Percentiles rank a stretch among this genome's conserved stretches.
Evolutionary conservation across 1,140 invertebrate species (phyloP).

Genomic region (Sminthurinus signatus): DNA sequence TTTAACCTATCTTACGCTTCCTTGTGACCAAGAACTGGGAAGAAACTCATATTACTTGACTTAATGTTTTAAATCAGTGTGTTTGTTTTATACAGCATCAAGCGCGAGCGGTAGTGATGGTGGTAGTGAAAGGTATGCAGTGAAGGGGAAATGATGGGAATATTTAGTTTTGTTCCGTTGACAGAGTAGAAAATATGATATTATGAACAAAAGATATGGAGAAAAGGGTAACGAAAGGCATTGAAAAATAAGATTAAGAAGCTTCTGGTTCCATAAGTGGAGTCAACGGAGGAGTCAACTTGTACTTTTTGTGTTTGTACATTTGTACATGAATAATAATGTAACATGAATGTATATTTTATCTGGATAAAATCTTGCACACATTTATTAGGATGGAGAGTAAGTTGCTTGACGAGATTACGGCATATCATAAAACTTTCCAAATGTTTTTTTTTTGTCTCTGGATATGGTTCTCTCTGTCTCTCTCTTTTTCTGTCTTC

Average conservation of each 20-base stretch:
- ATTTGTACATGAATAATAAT: too few relatives aligned
- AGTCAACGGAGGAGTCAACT: not conserved
- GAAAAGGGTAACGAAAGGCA: not conserved
- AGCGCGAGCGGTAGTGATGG: too few relatives aligned
- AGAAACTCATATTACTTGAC: too few relatives aligned
- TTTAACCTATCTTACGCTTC: too few relatives aligned
- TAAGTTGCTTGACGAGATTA: conserved; percentile 32
- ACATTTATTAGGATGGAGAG: conserved; percentile 31
- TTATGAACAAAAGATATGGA: not conserved
- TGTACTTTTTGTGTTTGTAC: not conserved
- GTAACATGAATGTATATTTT: conserved; percentile 3
- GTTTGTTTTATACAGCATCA: too few relatives aligned
- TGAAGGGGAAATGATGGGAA: too few relatives aligned
- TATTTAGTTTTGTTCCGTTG: too few relatives aligned
- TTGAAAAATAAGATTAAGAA: too few relatives aligned
- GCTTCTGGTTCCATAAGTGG: not conserved
- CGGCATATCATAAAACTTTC: conserved; percentile 24
- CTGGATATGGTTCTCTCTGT: conserved; percentile 14
- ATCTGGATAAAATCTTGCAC: conserved; percentile 32
- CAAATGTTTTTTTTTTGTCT: conserved; percentile 16
- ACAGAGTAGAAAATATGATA: too few relatives aligned
- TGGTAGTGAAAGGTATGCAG: not conserved
- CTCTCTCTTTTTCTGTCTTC: conserved; percentile 16
- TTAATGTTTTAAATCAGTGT: too few relatives aligned
- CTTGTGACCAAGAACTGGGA: too few relatives aligned